Evolutionary conservation across 1,140 invertebrate genomes (phyloP), one percentile per base, ranked within the genome.

Genomic region (Drosophila auraria): DNA sequence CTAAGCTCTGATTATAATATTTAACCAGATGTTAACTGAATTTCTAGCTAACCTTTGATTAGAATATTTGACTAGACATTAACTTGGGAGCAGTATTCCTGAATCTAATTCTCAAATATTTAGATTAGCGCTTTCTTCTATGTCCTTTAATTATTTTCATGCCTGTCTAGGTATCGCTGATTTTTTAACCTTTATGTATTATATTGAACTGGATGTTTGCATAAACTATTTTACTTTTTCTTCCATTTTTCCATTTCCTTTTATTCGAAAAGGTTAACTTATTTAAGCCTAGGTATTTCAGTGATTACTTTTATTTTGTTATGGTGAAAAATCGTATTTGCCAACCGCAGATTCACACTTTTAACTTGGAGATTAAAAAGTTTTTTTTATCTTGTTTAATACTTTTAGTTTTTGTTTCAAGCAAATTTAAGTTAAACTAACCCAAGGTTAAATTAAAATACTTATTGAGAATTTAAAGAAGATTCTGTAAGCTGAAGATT

Each of bases 401-500:
- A 15, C 0, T 23, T 20, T 12, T 23, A 8, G 23, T 17, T 23
- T 25, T 23, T 14, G 58, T 64, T 64, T 15, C 1, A 27, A 5
- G 12, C 3, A 38, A n/a, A 53, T 53, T 12, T 15, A 14, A n/a
- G 17, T 53, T 23, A 12, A n/a, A 15, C 38, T 23, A 23, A 56
- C 53, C 53, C 17, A 56, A 56, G 53, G 53, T 56, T 56, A 56
- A 23, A 36, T 8, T 20, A 8, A 1, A 27, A 51, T n/a, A 5
- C n/a, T 1, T 51, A 0, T 12, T 20, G 20, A 20, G 25, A n/a
- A 27, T 27, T 51, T 1, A 30, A 6, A 6, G 9, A 17, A 2
- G 15, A 33, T 25, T 15, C 1, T 54, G 14, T 20, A 14, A 38
- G 5, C 36, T 38, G 36, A 4, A 38, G 12, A 38, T 38, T 38